Conservation (phyloP, 2,888 invertebrate genomes). For the Mesorhabditis spiculigera region DNA sequence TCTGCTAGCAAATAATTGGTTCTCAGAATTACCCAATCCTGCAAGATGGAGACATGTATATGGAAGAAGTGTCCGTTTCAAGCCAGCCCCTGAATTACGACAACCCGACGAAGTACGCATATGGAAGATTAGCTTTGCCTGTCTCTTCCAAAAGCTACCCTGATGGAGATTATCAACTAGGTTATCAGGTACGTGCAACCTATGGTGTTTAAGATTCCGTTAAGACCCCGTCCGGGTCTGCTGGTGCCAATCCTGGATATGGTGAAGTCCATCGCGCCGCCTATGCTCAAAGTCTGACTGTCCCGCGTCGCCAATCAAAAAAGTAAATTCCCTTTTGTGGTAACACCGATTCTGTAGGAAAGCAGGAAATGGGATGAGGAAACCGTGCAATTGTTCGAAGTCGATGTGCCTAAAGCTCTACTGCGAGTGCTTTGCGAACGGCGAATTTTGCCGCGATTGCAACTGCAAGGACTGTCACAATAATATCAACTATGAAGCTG, state of each 20-base stretch:
- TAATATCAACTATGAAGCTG: constrained; percentile 89
- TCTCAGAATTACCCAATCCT: too few relatives aligned
- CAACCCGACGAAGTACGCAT: too few relatives aligned
- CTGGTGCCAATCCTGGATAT: background rate
- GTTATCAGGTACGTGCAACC: too few relatives aligned
- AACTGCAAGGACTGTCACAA: constrained; percentile 95
- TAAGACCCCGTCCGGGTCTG: background rate
- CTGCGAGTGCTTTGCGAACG: constrained; percentile 99
- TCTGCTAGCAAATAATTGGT: too few relatives aligned
- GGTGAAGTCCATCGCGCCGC: background rate
- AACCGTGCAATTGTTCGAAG: constrained; percentile 98
- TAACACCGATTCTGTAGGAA: constrained; percentile 7
- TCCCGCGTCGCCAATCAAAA: background rate
- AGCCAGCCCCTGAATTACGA: too few relatives aligned
- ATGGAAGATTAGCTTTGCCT: too few relatives aligned
- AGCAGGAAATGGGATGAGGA: constrained; percentile 59
- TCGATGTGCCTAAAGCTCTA: constrained; percentile 95
- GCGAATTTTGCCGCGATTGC: constrained; percentile 91
- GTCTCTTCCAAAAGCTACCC: too few relatives aligned
- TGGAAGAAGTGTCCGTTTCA: too few relatives aligned
- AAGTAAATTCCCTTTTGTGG: background rate
- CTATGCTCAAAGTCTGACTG: background rate
- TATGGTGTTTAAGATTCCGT: too few relatives aligned
- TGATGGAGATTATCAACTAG: too few relatives aligned
- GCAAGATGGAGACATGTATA: too few relatives aligned